phyloP scores from a whole-genome alignment of 2,888 invertebrate species.

The Spisula subtruncata region DNA sequence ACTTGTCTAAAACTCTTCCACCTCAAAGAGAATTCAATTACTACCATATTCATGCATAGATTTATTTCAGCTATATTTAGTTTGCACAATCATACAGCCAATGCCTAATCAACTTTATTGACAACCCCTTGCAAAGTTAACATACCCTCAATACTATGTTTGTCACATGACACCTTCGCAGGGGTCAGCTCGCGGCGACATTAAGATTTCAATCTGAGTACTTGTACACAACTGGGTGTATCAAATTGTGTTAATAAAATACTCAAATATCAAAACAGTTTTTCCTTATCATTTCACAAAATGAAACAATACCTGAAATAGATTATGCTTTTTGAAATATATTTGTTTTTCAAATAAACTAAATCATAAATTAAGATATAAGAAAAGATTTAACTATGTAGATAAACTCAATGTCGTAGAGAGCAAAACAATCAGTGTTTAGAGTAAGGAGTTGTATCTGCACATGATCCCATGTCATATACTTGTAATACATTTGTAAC shows the following conservation, averaged over 20 bases:
- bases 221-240: constrained; percentile 25
- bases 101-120: background rate
- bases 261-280: constrained; percentile 34
- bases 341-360: background rate
- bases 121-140: constrained; percentile 34
- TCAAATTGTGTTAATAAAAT: constrained; percentile 40
- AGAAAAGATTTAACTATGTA: background rate
- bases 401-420: background rate
- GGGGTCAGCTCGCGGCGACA: constrained; percentile 30
- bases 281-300: constrained; percentile 18
- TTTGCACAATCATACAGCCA: too few species aligned
- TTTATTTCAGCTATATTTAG: too few species aligned
- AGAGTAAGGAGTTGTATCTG: background rate
- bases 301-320: background rate
- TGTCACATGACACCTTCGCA: constrained; percentile 25
- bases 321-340: background rate
- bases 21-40: too few species aligned
- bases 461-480: too few species aligned
- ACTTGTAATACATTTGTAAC: too few species aligned
- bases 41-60: too few species aligned
- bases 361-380: background rate
- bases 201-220: constrained; percentile 27
- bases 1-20: too few species aligned
- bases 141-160: background rate
- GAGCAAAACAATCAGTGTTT: background rate